Percentiles rank a stretch among this genome's conserved stretches.
Evolutionary conservation across 2,113 vertebrate species (phyloP).

Genomic region (Halcyon senegalensis): DNA sequence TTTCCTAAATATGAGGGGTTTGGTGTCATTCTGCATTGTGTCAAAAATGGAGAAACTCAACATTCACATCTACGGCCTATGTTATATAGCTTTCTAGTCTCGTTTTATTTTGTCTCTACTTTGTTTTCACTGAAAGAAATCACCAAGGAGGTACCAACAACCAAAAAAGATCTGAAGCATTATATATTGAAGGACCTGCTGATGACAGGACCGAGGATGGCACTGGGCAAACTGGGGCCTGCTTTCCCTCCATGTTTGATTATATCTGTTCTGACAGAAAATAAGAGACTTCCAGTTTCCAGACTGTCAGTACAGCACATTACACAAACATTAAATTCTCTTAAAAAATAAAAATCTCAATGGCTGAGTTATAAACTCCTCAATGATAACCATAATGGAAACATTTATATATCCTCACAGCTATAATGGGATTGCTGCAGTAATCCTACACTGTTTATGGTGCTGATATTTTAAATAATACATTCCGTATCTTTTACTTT

Average conservation of each 20-base stretch:
- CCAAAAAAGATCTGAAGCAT: not conserved
- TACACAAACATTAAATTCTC: conserved; percentile 52
- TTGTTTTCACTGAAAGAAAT: not conserved
- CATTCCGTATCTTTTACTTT: not conserved
- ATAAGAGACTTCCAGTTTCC: not conserved
- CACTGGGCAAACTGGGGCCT: not conserved
- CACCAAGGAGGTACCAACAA: not conserved
- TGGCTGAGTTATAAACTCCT: not conserved
- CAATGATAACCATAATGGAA: not conserved
- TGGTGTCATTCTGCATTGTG: not conserved
- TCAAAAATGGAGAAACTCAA: not conserved
- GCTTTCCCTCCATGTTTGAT: not conserved
- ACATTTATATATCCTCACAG: not conserved
- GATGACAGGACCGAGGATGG: not conserved
- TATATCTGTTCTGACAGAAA: not conserved
- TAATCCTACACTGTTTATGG: conserved; percentile 44
- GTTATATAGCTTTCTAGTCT: not conserved
- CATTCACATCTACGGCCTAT: not conserved
- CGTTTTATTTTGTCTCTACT: not conserved
- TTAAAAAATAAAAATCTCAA: conserved; percentile 36
- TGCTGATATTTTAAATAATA: conserved; percentile 58
- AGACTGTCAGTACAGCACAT: not conserved
- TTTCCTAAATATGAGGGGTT: not conserved
- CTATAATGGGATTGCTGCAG: not conserved
- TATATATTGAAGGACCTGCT: not conserved